Base-by-base conservation (phyloP, 2,888 invertebrate genomes). In the Athalia rosae region DNA sequence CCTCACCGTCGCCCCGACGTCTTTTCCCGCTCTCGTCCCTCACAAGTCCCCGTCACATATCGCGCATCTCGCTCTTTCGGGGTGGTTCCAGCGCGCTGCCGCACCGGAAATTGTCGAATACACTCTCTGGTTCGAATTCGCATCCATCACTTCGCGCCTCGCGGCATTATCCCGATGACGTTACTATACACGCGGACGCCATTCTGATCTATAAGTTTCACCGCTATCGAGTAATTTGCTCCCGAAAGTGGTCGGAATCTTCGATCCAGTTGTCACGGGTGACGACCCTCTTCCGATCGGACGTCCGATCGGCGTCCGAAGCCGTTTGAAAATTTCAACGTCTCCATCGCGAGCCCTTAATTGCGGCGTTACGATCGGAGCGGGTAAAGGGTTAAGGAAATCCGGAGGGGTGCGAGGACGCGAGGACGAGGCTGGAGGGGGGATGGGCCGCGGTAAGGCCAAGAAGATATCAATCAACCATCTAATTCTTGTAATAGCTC, bases 381-480 rank as follows among this genome's bases (percentile, higher is more conserved):
- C 28, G 28, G 28, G 28, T 28, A 28, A 28, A 28, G 2, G 28
- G 28, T 28, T 28, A 28, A 28, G 28, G 28, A 28, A 28, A 28
- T 28, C 28, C 28, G 28, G 28, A 28, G 28, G 28, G 28, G 71
- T n/a, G n/a, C 58, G 4, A 15, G 43, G 69, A 43, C n/a, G 13
- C 69, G 58, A 69, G 69, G 69, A 9, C 69, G 48, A 43, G 41
- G n/a, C 48, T 43, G 66, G 11, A 7, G 41, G 56, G 13, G 13
- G 45, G 8, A 9, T n/a, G n/a, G n/a, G n/a, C n/a, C n/a, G 9
- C 3, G 48, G 58, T 41, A 58, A 13, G 56, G n/a, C 48, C 64
- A 8, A 28, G 78, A 79, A 83, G 80, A 82, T 81, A 77, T 77
- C 80, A 62, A 77, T 77, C 80, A 62, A 76, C 50, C 79, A 78